phyloP scores from a whole-genome alignment of 2,888 invertebrate genomes.

The Brachypalpus laphriformis region DNA sequence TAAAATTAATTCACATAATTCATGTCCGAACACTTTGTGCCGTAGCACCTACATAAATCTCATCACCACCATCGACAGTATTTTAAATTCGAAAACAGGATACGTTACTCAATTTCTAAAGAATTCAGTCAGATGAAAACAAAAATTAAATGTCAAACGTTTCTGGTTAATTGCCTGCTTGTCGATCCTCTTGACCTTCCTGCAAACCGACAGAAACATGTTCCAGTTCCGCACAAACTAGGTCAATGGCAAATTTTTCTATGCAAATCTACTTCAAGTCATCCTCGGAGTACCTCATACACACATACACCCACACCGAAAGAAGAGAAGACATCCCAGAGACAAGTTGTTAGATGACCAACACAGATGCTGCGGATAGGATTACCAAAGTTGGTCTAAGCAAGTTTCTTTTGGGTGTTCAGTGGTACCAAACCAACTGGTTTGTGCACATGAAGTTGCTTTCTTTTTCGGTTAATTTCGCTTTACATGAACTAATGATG shows the following conservation, averaged over 20 bases:
- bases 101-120: not conserved
- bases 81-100: slow-evolving; percentile 25
- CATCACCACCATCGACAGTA: not conserved
- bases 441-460: slow-evolving; percentile 36
- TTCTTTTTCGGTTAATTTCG: slow-evolving; percentile 68
- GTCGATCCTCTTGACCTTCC: slow-evolving; percentile 31
- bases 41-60: not conserved
- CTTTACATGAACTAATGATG: slow-evolving; percentile 64
- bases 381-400: slow-evolving; percentile 45
- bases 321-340: slow-evolving; percentile 15
- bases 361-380: not conserved
- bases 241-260: slow-evolving; percentile 70
- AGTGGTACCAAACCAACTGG: slow-evolving; percentile 17
- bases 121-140: not conserved
- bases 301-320: slow-evolving; percentile 20
- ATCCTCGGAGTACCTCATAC: slow-evolving; percentile 16
- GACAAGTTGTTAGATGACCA: slow-evolving; percentile 34
- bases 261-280: slow-evolving; percentile 53
- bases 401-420: slow-evolving; percentile 39
- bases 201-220: not conserved
- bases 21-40: too few species aligned
- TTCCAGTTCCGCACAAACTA: slow-evolving; percentile 50
- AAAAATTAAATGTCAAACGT: slow-evolving; percentile 36
- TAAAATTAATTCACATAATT: slow-evolving; percentile 7
- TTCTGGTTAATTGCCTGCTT: not conserved